phyloP scores from a whole-genome alignment of 2,113 vertebrate species.

The Piaya cayana region DNA sequence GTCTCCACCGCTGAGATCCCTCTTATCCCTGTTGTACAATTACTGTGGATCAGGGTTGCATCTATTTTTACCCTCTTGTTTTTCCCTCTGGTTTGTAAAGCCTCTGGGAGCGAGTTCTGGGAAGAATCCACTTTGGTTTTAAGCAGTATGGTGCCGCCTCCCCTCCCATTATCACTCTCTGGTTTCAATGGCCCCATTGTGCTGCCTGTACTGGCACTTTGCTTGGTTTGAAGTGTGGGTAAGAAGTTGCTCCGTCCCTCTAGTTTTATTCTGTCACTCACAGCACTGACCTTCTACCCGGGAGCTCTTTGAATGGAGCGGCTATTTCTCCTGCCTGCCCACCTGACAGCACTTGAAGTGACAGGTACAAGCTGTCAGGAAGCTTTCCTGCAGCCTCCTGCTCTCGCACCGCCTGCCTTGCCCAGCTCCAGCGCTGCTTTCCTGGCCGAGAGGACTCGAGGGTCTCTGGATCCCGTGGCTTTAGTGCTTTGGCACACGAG shows the following conservation, averaged over 20 bases:
- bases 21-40: conserved; percentile 59
- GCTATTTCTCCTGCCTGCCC: not conserved
- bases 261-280: not conserved
- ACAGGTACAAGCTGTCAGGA: not conserved
- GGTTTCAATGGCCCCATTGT: conserved; percentile 67
- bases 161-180: conserved; percentile 57
- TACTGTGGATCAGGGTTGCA: conserved; percentile 60
- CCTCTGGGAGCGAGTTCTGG: conserved; percentile 59
- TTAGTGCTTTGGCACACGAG: not conserved
- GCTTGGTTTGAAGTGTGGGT: conserved; percentile 48
- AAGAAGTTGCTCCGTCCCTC: conserved; percentile 44
- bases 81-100: conserved; percentile 43
- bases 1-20: conserved; percentile 49
- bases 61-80: conserved; percentile 69
- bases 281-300: not conserved
- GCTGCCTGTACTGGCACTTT: conserved; percentile 15
- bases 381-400: not conserved
- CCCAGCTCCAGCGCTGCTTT: not conserved
- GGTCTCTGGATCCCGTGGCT: fast-evolving
- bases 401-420: fast-evolving
- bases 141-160: conserved; percentile 55
- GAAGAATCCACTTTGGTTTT: conserved; percentile 62
- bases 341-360: not conserved
- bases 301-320: not conserved
- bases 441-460: not conserved